Conservation (phyloP, 2,888 invertebrate genomes). For the Cosmia pyralina region DNA sequence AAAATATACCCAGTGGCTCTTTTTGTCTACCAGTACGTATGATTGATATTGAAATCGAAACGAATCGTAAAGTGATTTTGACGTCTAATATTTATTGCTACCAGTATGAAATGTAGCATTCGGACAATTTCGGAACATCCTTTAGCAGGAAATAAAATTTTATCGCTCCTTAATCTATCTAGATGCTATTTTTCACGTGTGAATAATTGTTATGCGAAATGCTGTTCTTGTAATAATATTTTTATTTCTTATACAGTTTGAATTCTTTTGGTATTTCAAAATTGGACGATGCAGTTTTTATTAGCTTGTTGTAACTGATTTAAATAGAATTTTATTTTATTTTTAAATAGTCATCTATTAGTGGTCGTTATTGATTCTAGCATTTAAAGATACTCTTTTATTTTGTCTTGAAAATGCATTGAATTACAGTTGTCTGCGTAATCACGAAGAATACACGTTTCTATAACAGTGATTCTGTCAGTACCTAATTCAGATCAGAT, state of each 20-base stretch:
- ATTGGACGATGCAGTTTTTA: slow-evolving; percentile 41
- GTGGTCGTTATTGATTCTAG: neutral
- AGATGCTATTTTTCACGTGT: slow-evolving; percentile 55
- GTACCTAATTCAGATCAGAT: too few species aligned
- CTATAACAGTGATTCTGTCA: too few species aligned
- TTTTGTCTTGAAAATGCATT: neutral
- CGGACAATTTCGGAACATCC: slow-evolving; percentile 53
- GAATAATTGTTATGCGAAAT: slow-evolving; percentile 46
- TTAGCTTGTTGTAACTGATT: slow-evolving; percentile 14
- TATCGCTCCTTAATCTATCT: slow-evolving; percentile 54
- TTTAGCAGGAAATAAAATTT: slow-evolving; percentile 56
- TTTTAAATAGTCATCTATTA: neutral
- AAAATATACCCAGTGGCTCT: slow-evolving; percentile 72
- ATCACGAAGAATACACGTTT: too few species aligned
- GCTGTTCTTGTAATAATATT: slow-evolving; percentile 19
- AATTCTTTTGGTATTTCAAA: slow-evolving; percentile 27
- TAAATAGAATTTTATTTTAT: neutral
- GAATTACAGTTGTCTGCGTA: neutral
- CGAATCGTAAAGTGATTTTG: slow-evolving; percentile 83
- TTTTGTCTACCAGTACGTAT: slow-evolving; percentile 67
- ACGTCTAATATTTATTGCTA: slow-evolving; percentile 79
- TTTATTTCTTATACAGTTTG: slow-evolving; percentile 25
- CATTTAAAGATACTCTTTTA: neutral
- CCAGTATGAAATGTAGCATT: slow-evolving; percentile 55
- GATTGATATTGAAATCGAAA: slow-evolving; percentile 85